Evolutionary conservation across 2,888 invertebrate species (phyloP).

Genomic region (Agapetus fuscipes): DNA sequence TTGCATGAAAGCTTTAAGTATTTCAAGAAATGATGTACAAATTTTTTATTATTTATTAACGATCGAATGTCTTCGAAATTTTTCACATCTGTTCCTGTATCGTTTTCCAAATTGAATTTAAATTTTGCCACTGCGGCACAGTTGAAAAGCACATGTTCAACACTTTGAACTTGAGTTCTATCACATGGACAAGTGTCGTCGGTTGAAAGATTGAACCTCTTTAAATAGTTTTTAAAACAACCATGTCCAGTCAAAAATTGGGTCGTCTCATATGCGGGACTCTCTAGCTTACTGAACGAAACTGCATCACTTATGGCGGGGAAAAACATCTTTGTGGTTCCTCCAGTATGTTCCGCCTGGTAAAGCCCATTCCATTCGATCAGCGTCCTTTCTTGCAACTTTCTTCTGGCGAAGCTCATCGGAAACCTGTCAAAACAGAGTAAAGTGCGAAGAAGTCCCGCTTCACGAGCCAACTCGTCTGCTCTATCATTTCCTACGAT

Average conservation of each 20-base stretch:
- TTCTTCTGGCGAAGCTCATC: not conserved
- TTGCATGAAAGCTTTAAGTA: too few relatives aligned
- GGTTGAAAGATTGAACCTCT: not conserved
- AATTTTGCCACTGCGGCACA: not conserved
- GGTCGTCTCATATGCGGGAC: not conserved
- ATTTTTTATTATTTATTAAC: too few relatives aligned
- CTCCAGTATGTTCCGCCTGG: not conserved
- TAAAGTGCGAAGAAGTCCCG: not conserved
- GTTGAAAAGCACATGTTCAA: not conserved
- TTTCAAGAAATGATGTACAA: too few relatives aligned
- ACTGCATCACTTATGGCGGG: not conserved
- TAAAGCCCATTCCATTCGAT: not conserved
- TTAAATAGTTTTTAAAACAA: not conserved
- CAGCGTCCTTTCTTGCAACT: not conserved
- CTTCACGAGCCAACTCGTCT: not conserved
- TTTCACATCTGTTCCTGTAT: too few relatives aligned
- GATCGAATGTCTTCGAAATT: too few relatives aligned
- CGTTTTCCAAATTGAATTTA: not conserved
- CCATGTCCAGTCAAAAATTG: not conserved
- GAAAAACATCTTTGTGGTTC: not conserved
- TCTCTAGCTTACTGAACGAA: not conserved
- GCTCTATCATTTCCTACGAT: not conserved
- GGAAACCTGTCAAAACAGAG: not conserved
- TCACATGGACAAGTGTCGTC: not conserved
- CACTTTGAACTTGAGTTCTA: not conserved